Evolutionary conservation across 2,113 vertebrate species (phyloP).

Genomic region (Archocentrus centrarchus): DNA sequence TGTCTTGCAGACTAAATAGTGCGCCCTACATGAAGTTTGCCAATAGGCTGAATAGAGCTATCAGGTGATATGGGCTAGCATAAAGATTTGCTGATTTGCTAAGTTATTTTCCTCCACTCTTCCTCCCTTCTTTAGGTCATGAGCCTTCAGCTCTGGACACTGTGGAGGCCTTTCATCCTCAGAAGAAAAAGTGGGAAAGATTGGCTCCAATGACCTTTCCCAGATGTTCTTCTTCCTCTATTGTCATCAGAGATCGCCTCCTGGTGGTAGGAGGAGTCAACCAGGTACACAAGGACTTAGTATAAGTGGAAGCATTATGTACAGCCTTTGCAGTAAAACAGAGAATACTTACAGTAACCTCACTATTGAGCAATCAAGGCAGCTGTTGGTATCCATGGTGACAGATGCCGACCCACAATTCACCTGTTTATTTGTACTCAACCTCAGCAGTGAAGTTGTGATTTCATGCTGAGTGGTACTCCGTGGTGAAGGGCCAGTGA

Average conservation of each 20-base stretch:
- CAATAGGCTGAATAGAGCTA: background rate
- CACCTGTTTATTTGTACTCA: background rate
- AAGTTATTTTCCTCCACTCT: background rate
- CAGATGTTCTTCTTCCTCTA: slow-evolving; percentile 92
- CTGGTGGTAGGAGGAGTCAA: slow-evolving; percentile 94
- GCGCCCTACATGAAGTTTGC: background rate
- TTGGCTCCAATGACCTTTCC: slow-evolving; percentile 91
- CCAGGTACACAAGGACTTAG: slow-evolving; percentile 57
- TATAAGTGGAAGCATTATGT: background rate
- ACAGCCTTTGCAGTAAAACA: background rate
- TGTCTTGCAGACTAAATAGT: background rate
- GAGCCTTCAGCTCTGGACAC: slow-evolving; percentile 93
- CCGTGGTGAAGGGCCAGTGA: background rate
- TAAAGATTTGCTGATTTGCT: background rate
- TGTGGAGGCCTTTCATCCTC: slow-evolving; percentile 90
- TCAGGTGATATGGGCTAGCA: background rate
- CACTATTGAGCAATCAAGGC: background rate
- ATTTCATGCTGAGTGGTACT: background rate
- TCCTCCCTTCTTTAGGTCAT: slow-evolving; percentile 82
- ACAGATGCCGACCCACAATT: background rate
- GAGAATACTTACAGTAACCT: background rate
- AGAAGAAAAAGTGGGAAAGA: slow-evolving; percentile 93
- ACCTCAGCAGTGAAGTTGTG: background rate
- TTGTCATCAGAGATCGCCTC: slow-evolving; percentile 89
- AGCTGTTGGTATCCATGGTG: background rate